These are phyloP conservation scores for Vicugna pacos DNA, from an alignment of 2,113 vertebrate genomes.

Conservation along the genomic window DNA sequence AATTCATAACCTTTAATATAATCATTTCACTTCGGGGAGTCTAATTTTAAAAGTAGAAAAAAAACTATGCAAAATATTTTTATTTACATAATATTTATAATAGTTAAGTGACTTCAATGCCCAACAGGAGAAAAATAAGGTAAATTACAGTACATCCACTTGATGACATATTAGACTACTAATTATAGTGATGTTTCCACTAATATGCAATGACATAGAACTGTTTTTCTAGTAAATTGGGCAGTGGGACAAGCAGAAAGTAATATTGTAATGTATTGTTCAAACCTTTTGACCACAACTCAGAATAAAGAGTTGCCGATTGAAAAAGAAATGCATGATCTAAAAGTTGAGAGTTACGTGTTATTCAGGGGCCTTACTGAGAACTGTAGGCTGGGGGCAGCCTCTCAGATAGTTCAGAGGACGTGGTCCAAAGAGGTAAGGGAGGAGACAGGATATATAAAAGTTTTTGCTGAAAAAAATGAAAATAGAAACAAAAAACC, in stretches of 20 bases:
- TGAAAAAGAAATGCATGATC: background rate
- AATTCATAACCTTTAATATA: background rate
- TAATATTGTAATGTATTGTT: background rate
- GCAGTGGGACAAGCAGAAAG: background rate
- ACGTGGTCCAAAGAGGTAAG: background rate
- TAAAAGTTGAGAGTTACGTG: background rate
- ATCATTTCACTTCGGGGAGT: background rate
- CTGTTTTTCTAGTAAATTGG: background rate
- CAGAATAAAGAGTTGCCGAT: background rate
- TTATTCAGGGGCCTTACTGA: background rate
- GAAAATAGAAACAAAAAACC: background rate
- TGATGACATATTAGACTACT: background rate
- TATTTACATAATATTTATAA: background rate
- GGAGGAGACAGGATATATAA: background rate
- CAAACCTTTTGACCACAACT: background rate
- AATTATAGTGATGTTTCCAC: background rate
- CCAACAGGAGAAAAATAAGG: background rate
- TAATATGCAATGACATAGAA: background rate
- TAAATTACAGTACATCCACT: background rate
- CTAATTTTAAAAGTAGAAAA: background rate
- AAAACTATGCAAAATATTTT: background rate
- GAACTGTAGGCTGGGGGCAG: no score
- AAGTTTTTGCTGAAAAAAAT: background rate
- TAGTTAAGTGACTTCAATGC: background rate
- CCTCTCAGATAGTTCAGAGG: background rate